These are phyloP conservation scores for Stigmatopora nigra DNA, from an alignment of 2,113 vertebrate species.

Conservation along the genomic window DNA sequence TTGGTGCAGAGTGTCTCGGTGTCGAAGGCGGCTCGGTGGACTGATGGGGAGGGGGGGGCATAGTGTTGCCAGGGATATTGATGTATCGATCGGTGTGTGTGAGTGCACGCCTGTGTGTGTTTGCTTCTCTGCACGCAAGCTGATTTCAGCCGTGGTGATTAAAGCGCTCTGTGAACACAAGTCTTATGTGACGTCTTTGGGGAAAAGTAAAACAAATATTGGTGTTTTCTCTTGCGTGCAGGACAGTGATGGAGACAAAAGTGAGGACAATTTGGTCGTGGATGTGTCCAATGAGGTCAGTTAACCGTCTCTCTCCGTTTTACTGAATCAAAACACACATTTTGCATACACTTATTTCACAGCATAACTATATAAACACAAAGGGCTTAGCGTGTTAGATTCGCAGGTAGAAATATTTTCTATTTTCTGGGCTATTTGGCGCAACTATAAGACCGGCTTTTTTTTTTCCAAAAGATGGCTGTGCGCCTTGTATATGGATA, in stretches of 20 bases:
- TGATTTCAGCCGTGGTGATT: slow-evolving; percentile 28
- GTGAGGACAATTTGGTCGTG: slow-evolving; percentile 66
- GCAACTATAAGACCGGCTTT: no score
- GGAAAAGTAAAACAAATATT: background rate
- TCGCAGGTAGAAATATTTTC: no score
- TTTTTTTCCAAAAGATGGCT: no score
- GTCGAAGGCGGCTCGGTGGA: slow-evolving; percentile 42
- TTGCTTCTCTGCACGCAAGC: background rate
- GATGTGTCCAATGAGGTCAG: slow-evolving; percentile 64
- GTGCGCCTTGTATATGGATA: no score
- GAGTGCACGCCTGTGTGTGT: background rate
- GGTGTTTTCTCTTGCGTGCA: slow-evolving; percentile 11
- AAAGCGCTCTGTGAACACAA: slow-evolving; percentile 17
- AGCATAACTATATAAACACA: no score
- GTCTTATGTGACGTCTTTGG: background rate
- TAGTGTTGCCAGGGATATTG: slow-evolving; percentile 37
- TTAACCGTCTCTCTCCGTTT: background rate
- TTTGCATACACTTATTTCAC: background rate
- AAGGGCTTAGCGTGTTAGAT: no score
- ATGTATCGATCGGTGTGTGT: slow-evolving; percentile 44
- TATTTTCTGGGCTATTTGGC: no score
- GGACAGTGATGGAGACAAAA: slow-evolving; percentile 68
- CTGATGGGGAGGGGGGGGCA: slow-evolving; percentile 24
- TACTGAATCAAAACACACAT: background rate
- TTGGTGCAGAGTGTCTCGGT: slow-evolving; percentile 25